A percentile compares a stretch with the other conserved stretches of the same genome.
Evolutionary conservation across 92 coral and sea anemone genomes (phyloP).

Genomic region (Phenganax stokvisi): DNA sequence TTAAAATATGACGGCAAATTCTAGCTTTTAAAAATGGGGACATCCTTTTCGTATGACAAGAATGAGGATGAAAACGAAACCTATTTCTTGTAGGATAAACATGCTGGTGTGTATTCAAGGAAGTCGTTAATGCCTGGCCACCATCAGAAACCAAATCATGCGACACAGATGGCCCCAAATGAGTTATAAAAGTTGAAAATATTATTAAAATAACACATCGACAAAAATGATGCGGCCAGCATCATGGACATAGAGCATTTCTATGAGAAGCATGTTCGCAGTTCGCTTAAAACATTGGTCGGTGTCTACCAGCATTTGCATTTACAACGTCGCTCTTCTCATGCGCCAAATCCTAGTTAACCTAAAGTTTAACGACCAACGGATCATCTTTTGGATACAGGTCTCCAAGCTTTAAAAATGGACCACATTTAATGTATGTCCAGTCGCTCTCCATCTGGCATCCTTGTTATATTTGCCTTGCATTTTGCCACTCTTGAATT

Average conservation of each 20-base stretch:
- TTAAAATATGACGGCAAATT: slow-evolving; percentile 17
- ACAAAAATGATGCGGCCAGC: slow-evolving; percentile 7
- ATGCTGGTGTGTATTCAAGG: slow-evolving; percentile 17
- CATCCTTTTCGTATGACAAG: slow-evolving; percentile 18
- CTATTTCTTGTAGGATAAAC: slow-evolving; percentile 15
- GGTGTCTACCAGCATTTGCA: too few relatives aligned
- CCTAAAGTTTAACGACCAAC: too few relatives aligned
- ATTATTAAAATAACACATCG: slow-evolving; percentile 13
- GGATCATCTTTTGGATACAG: too few relatives aligned
- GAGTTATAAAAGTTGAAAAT: neutral
- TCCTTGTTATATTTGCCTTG: too few relatives aligned
- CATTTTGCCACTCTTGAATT: too few relatives aligned
- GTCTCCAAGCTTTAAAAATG: too few relatives aligned
- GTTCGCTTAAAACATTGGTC: too few relatives aligned
- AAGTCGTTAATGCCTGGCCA: neutral
- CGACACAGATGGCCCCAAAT: neutral
- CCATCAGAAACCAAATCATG: slow-evolving; percentile 9
- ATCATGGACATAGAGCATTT: neutral
- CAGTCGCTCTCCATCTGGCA: too few relatives aligned
- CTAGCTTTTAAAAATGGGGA: slow-evolving; percentile 31
- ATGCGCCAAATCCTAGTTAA: too few relatives aligned
- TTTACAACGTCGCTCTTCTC: too few relatives aligned
- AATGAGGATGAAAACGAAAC: slow-evolving; percentile 16
- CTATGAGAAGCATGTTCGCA: too few relatives aligned
- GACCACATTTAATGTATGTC: too few relatives aligned